These are phyloP conservation scores for Miichthys miiuy DNA, from an alignment of 2,797 vertebrate species.

Conservation along the genomic window DNA sequence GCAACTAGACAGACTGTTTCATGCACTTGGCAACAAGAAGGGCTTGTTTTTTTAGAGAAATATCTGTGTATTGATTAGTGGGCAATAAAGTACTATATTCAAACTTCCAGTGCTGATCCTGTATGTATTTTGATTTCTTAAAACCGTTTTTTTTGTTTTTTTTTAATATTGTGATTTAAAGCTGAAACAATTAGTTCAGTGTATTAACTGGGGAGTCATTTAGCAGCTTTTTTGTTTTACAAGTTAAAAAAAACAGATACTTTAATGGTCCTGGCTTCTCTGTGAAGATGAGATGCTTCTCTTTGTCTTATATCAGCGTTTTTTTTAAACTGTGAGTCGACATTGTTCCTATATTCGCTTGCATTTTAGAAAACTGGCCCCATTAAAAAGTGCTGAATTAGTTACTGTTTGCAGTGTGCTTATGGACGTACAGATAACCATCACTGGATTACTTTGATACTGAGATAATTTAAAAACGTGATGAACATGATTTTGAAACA, in stretches of 20 bases:
- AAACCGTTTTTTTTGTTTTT: background rate
- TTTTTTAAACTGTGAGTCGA: no score
- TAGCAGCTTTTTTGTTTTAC: background rate
- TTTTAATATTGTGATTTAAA: background rate
- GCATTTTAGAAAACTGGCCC: no score
- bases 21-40: background rate
- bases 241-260: no score
- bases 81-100: background rate
- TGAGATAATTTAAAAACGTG: no score
- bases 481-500: background rate
- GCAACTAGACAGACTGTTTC: background rate
- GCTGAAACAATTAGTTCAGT: no score
- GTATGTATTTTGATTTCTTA: accelerated
- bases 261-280: no score
- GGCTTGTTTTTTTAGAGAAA: background rate
- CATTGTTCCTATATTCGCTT: background rate
- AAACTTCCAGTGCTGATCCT: background rate
- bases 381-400: no score
- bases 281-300: background rate
- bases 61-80: background rate
- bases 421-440: no score
- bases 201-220: background rate
- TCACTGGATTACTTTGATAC: no score
- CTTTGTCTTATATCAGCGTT: no score
- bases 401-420: background rate